Base-by-base conservation (phyloP, 2,888 invertebrate genomes). In the Drosophila conformis region DNA sequence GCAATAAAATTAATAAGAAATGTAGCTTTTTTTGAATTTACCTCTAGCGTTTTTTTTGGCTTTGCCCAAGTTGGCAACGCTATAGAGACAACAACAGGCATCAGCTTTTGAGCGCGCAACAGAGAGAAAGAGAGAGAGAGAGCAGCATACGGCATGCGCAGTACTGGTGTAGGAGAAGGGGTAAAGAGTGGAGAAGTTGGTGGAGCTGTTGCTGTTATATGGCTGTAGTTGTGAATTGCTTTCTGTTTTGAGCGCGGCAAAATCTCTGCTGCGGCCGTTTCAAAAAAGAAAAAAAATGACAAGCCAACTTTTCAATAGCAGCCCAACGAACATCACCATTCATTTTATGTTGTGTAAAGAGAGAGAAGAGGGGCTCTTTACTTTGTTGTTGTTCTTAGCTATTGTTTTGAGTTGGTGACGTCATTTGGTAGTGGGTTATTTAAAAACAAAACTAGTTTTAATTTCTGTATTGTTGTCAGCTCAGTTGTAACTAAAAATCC, bases 331-430 rank as follows among this genome's bases (percentile, higher is more conserved):
- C 78, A 75, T 69, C 62, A 69, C 71, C 64, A 77, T 76, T 77
- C 64, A 67, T 66, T 77, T 65, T 78, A 42, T 21, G 21, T 42
- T 42, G 5, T 21, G 71, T 75, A 71, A 78, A 75, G 64, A 63
- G 62, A 66, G 73, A 73, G 65, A 25, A 46, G 4, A 46, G 46
- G 46, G 40, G 54, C 68, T 64, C 48, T 64, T 42, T 42, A 38
- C 56, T 48, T 70, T 58, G 38, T 73, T 61, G 42, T 56, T 74
- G 59, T 76, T 73, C 46, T 59, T 61, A 56, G 49, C 63, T 63
- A 62, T 80, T 79, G 76, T 81, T 70, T 67, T 73, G 73, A 64
- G 51, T 72, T 81, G 80, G 85, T 86, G 85, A 86, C 85, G 85
- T 86, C 85, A 86, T 65, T 62, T 58, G 29, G 31, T 57, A 58